Conservation (phyloP, 2,113 vertebrate genomes). For the Silurus meridionalis region DNA sequence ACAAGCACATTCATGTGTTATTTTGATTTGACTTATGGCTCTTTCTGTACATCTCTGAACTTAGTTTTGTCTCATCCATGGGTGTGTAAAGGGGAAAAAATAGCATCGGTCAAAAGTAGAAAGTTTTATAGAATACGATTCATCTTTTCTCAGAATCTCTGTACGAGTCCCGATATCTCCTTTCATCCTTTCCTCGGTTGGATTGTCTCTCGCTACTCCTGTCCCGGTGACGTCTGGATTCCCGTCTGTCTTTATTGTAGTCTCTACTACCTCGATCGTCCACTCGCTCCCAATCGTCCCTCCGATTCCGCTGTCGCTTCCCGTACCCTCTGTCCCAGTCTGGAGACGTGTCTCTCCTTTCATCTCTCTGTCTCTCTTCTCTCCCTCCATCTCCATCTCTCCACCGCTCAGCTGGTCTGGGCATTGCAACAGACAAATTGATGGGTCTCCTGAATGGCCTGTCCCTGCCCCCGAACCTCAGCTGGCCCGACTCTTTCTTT, state of each 20-base stretch:
- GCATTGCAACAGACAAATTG: slow-evolving; percentile 72
- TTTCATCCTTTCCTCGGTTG: slow-evolving; percentile 63
- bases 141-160: slow-evolving; percentile 63
- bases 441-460: slow-evolving; percentile 94
- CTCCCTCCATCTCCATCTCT: slow-evolving; percentile 73
- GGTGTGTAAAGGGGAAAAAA: not conserved
- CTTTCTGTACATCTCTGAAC: not conserved
- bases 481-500: slow-evolving; percentile 93
- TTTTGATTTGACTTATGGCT: not conserved
- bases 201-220: slow-evolving; percentile 58
- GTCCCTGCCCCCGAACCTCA: slow-evolving; percentile 92
- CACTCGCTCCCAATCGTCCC: slow-evolving; percentile 67
- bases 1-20: not conserved
- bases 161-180: slow-evolving; percentile 63
- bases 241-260: slow-evolving; percentile 60
- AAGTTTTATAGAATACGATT: not conserved
- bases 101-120: not conserved
- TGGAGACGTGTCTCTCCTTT: slow-evolving; percentile 58
- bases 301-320: slow-evolving; percentile 64
- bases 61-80: not conserved
- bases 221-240: slow-evolving; percentile 43
- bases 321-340: slow-evolving; percentile 63
- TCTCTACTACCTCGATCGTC: slow-evolving; percentile 68
- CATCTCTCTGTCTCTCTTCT: slow-evolving; percentile 75
- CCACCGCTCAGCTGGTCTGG: slow-evolving; percentile 66